These are phyloP conservation scores for Calidris pygmaea DNA, from an alignment of 2,113 vertebrate genomes.

Conservation along the genomic window DNA sequence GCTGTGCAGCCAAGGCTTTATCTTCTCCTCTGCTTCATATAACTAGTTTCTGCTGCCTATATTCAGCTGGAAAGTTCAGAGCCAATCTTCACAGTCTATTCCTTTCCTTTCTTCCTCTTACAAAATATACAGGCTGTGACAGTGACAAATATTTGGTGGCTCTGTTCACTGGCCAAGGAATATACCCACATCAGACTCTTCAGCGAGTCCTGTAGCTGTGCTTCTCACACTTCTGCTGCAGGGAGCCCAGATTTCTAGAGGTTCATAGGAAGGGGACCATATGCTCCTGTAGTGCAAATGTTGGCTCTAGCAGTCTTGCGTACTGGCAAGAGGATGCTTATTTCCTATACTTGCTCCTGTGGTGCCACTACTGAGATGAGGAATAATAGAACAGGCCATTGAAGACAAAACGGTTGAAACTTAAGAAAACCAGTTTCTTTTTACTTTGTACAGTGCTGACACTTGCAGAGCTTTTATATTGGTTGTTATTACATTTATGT, in stretches of 20 bases:
- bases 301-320: neutral
- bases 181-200: neutral
- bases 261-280: neutral
- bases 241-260: neutral
- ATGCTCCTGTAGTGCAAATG: neutral
- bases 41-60: neutral
- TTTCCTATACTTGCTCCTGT: neutral
- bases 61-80: neutral
- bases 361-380: neutral
- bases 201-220: rapidly evolving
- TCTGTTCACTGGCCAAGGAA: neutral
- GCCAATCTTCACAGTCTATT: neutral
- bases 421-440: neutral
- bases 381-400: neutral
- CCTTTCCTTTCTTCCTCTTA: neutral
- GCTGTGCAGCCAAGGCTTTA: neutral
- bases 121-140: neutral
- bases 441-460: neutral
- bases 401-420: neutral
- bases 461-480: neutral
- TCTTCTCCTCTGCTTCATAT: neutral
- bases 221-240: neutral
- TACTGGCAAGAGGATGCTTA: neutral
- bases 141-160: neutral
- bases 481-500: neutral